Percentiles rank a stretch among this genome's conserved stretches.
Evolutionary conservation across 2,113 vertebrate genomes (phyloP).

Genomic region (Pseudois nayaur): DNA sequence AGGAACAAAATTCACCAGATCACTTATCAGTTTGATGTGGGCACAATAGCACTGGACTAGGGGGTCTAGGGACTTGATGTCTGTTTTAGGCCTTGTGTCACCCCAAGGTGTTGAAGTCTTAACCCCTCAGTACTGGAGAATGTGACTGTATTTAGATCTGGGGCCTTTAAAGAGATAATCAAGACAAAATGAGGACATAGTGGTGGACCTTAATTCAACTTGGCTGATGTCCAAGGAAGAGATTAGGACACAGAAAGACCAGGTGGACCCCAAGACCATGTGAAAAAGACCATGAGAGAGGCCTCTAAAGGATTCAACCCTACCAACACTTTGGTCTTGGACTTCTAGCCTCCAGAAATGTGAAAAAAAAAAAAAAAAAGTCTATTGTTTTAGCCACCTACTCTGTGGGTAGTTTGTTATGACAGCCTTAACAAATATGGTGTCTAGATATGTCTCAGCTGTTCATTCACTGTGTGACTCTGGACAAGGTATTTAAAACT

Average conservation of each 20-base stretch:
- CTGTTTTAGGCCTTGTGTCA: neutral
- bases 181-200: neutral
- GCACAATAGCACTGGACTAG: neutral
- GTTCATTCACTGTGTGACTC: neutral
- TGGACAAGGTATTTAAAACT: slow-evolving; percentile 18
- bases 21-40: neutral
- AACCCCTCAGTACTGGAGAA: neutral
- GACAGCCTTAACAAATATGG: neutral
- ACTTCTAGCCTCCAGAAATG: neutral
- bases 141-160: neutral
- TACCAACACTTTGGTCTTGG: neutral
- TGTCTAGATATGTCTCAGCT: neutral
- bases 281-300: neutral
- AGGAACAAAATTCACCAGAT: neutral
- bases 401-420: neutral
- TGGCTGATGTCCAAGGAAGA: neutral
- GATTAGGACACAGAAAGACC: neutral
- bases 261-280: neutral
- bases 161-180: neutral
- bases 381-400: neutral
- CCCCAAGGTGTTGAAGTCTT: neutral
- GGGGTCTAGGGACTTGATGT: neutral
- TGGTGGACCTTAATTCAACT: neutral
- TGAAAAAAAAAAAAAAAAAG: neutral
- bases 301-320: neutral